Percentiles rank a stretch among this genome's conserved stretches.
Conservation (phyloP, 2,888 invertebrate species). For the Drepanosiphum platanoidis region DNA sequence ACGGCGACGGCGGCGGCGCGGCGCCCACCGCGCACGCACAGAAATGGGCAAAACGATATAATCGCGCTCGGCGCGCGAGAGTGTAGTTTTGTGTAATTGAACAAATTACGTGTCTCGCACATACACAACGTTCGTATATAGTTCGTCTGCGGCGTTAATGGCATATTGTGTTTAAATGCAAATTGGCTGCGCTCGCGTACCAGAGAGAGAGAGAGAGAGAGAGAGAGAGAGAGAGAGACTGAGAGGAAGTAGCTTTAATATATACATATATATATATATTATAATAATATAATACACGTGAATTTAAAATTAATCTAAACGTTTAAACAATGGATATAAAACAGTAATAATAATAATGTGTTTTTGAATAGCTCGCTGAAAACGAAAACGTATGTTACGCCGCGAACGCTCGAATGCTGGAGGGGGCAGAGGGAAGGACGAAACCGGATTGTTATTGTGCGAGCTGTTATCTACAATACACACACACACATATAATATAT, state of each 20-base stretch:
- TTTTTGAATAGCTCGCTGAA: constrained; percentile 21
- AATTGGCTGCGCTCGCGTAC: constrained; percentile 20
- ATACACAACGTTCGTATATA: too few relatives aligned
- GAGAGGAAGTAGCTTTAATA: constrained; percentile 16
- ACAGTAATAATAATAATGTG: too few relatives aligned
- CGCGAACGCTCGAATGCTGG: neutral
- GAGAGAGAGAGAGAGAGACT: too few relatives aligned
- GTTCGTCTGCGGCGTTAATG: constrained; percentile 47
- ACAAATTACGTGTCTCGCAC: constrained; percentile 52
- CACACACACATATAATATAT: too few relatives aligned
- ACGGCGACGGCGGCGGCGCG: too few relatives aligned
- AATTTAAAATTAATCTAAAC: constrained; percentile 56
- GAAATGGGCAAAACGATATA: constrained; percentile 46
- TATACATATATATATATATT: too few relatives aligned
- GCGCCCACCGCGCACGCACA: neutral
- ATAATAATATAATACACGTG: neutral
- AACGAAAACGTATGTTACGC: constrained; percentile 33
- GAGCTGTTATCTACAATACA: too few relatives aligned
- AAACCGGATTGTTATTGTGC: constrained; percentile 34
- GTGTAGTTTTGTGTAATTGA: constrained; percentile 22
- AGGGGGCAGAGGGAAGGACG: neutral
- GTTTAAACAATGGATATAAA: constrained; percentile 45
- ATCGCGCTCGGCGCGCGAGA: neutral
- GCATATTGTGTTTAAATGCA: constrained; percentile 55
- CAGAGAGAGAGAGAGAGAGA: too few relatives aligned